Base-by-base conservation (phyloP, 2,113 vertebrate genomes). In the Pachypanchax playfairii region DNA sequence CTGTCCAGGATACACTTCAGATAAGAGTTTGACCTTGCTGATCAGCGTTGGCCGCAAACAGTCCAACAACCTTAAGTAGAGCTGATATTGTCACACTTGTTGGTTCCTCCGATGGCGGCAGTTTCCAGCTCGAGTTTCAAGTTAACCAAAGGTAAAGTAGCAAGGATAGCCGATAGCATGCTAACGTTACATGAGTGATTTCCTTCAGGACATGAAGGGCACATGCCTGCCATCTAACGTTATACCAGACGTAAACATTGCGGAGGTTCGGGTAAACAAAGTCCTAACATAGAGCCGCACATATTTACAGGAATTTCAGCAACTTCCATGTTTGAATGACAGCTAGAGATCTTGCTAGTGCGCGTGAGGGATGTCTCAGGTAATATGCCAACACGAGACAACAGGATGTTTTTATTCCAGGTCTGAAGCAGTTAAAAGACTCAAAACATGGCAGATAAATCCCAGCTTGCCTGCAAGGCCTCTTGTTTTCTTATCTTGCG, bases 71-170 rank as follows among this genome's bases (percentile, higher is more conserved):
- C 33, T 14, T 58, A 5, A 17, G 17, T 50, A 29, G 84, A 47
- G 31, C 79, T 7, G 41, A 68, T 0, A n/a, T 9, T 81, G 21
- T 22, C 64, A 2, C 48, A 49, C 28, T 4, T 58, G 26, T 1
- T 61, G 2, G 5, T 65, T 31, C 33, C 52, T 24, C 41, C 44
- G 9, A 31, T 70, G 33, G 28, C 84, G 3, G 62, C 50, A 0
- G 6, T 80, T 17, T 5, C 80, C 56, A 59, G 28, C 59, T 57
- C 82, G 2, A 85, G 88, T 26, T 73, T 90, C 44, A 67, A 68
- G 28, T 26, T 91, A 33, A 78, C 85, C 2, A 92, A 90, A 89
- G 90, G 91, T 91, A 87, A 75, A 14, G 42, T 39, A 36, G 12
- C 5, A 1, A 31, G 18, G 21, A 48, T 35, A 28, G 38, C 53